Evolutionary conservation across 1,140 invertebrate genomes (phyloP), one percentile per base, ranked within the genome.

Genomic region (Ostrea denselamellosa): DNA sequence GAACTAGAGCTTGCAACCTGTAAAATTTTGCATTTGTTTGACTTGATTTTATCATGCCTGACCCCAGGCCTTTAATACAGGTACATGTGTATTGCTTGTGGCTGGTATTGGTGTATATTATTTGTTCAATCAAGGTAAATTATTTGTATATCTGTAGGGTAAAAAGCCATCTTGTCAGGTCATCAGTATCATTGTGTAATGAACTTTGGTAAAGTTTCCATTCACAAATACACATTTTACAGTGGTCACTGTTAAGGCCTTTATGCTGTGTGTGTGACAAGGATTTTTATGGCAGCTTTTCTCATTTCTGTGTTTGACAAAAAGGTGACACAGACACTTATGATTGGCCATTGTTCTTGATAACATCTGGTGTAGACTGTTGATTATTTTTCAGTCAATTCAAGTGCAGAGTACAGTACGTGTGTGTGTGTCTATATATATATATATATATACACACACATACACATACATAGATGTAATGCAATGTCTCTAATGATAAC

Each of bases 131-230:
- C 68, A 77, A 77, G 25, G 68, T 77, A 77, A 34, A 34, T 77
- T 77, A 77, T 77, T 22, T 77, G 68, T 77, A 77, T 77, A 25
- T 34, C 68, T 77, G 68, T 25, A 28, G 68, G 68, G 68, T 77
- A 77, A 77, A 77, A 17, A 12, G 68, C 68, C 25, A 77, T 77
- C 68, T 77, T 71, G 25, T 25, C 9, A 10, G 25, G 22, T 77
- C 25, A 77, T 22, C 22, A 28, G 28, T 77, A 34, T 77, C 56
- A 17, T 62, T 62, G 56, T 62, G 56, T 62, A 62, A 62, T 62
- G 56, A 62, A n/a, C 56, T 19, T 14, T 62, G 17, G n/a, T 62
- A 77, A 28, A 77, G 28, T 77, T 77, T 77, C 28, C 68, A 77
- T 77, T 77, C 68, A 77, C 68, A 77, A 28, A 28, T 77, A 25